Evolutionary conservation across 2,113 vertebrate species (phyloP).

Genomic region (Sitta europaea): DNA sequence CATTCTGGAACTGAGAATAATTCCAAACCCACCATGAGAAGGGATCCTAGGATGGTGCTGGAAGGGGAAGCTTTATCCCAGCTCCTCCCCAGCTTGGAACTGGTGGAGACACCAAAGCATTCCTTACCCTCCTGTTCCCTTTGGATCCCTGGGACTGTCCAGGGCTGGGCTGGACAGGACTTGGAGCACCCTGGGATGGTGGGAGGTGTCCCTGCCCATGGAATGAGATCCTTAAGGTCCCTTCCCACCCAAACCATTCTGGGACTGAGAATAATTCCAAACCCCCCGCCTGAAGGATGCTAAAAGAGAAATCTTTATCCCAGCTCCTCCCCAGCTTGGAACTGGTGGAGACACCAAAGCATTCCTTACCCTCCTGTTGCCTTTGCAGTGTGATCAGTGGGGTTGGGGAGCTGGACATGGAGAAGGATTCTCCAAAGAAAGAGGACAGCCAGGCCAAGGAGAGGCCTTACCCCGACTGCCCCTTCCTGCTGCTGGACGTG

Average conservation of each 20-base stretch:
- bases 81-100: neutral
- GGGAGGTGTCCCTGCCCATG: neutral
- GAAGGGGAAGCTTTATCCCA: neutral
- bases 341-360: accelerated
- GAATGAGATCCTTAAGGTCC: neutral
- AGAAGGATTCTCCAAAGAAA: conserved; percentile 64
- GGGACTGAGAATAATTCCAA: neutral
- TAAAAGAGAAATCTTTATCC: neutral
- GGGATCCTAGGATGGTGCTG: accelerated
- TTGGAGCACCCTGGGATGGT: accelerated
- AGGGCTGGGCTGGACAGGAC: neutral
- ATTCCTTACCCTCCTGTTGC: neutral
- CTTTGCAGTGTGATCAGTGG: conserved; percentile 86
- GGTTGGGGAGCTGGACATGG: conserved; percentile 87
- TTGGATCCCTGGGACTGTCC: neutral
- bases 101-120: accelerated
- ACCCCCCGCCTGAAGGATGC: accelerated
- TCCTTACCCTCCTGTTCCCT: neutral
- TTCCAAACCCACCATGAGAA: neutral
- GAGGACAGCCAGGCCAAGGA: conserved; percentile 6
- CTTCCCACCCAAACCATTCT: neutral
- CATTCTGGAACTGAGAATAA: neutral
- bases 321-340: neutral
- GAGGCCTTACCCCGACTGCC: conserved; percentile 86
- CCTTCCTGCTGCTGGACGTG: conserved; percentile 92